Evolutionary conservation across 1,140 invertebrate species (phyloP), one percentile per base, ranked within the genome.

Genomic region (Drosophila pectinifera): DNA sequence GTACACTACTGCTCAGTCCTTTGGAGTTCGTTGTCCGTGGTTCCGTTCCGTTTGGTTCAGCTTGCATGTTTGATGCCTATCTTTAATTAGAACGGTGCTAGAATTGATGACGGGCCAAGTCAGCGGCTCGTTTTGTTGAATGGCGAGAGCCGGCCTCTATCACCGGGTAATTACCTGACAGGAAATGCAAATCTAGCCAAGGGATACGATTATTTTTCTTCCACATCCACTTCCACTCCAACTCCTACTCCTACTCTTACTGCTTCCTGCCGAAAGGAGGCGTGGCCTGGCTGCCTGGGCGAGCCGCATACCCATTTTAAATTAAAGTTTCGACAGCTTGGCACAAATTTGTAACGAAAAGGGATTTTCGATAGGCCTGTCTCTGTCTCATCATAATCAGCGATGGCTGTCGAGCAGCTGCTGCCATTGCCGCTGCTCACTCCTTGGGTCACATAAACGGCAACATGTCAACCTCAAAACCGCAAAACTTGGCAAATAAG

Each of bases 381-480:
- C 59, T 56, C 63, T 61, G 78, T 77, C 64, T 82, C 82, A 86
- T 88, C 82, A 86, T 86, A 88, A 86, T 83, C 83, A 86, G 63
- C 64, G 72, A 78, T 86, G 45, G 73, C 72, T 67, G 73, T 76
- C 73, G 73, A 75, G 72, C 82, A 86, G 82, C 74, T 85, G 81
- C 81, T 73, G 58, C 55, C 59, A 18, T 59, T 56, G 34, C 51
- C 54, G 55, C 55, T 73, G 70, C 41, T 75, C 53, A 45, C 68
- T 88, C 83, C 83, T 88, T 63, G 83, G 83, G 84, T 83, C 83
- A 76, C 84, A 89, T 88, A 82, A 89, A 80, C 76, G 86, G 83
- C 83, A 88, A 88, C 83, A 88, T 88, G 83, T 88, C 83, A 88
- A 89, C 83, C 83, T 80, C 84, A 88, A 88, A 88, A 88, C 83